Evolutionary conservation across 1,140 invertebrate species (phyloP), one percentile per base, ranked within the genome.

Genomic region (Atopsyche davidsoni): DNA sequence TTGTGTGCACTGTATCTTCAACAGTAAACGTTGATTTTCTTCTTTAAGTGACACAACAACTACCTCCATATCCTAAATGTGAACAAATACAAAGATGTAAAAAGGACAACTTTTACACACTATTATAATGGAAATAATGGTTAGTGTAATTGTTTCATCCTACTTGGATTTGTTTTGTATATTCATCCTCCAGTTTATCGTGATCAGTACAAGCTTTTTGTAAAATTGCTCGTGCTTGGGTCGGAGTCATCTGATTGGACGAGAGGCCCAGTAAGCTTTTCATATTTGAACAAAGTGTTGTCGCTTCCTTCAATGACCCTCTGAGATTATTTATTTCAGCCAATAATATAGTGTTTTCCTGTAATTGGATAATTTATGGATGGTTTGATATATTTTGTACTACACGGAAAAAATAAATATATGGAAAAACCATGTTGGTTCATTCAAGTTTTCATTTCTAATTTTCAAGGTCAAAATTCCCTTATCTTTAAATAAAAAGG

Each of bases 281-380:
- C 70, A 89, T 76, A 63, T 86, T 79, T 41, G 75, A 70, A 56
- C 81, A 81, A 17, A 79, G 68, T 17, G 74, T 76, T 3, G 79
- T 73, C 16, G 80, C 75, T 1, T 75, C 65, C 61, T 83, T 84
- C 38, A 89, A 61, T 60, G 87, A 82, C 14, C 75, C 73, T 22
- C 85, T 75, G 17, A 89, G 60, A 46, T 77, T 76, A 62, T 88
- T 89, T 17, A 89, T 79, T 66, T 92, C 89, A 2, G 77, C 69
- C 6, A 92, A 72, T 7, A 92, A 71, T 2, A 75, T 69, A 14
- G 84, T 78, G 64, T 92, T 92, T 60, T 92, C 86, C 68, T 88
- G 45, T 11, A 59, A 57, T 17, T 45, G 25, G n/a, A n/a, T n/a
- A n/a, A n/a, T n/a, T n/a, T n/a, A n/a, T n/a, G n/a, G n/a, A n/a